Evolutionary conservation across 2,888 invertebrate genomes (phyloP).

Genomic region (Ceriagrion tenellum): DNA sequence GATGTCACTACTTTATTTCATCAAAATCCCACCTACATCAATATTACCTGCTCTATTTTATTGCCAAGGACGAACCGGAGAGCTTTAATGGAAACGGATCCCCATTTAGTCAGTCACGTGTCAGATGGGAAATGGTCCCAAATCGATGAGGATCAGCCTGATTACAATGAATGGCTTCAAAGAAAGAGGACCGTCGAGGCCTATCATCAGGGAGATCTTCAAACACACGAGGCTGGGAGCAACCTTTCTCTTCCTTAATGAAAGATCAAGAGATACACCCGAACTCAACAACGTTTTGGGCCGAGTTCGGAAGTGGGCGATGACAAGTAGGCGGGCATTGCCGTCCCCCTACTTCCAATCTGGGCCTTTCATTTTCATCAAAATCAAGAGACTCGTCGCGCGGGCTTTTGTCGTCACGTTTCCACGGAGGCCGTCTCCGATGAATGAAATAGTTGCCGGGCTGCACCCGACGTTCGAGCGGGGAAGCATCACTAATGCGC

Average conservation of each 20-base stretch:
- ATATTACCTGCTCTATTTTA: too few species aligned
- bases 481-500: constrained; percentile 40
- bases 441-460: neutral
- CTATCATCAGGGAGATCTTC: neutral
- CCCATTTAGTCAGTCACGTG: too few species aligned
- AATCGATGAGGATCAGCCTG: neutral
- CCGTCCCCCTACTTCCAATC: neutral
- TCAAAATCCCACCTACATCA: too few species aligned
- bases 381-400: constrained; percentile 33
- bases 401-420: neutral
- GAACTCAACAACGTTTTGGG: neutral
- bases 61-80: too few species aligned
- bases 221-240: neutral
- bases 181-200: neutral
- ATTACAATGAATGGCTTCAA: neutral
- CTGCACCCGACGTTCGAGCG: neutral
- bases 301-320: neutral
- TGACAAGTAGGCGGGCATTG: neutral
- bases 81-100: too few species aligned
- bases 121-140: too few species aligned
- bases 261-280: neutral
- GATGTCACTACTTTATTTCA: too few species aligned
- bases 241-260: neutral
- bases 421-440: neutral
- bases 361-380: constrained; percentile 45